These are phyloP conservation scores for Drosophila gunungcola DNA, from an alignment of 1,140 invertebrate genomes.

Conservation along the genomic window DNA sequence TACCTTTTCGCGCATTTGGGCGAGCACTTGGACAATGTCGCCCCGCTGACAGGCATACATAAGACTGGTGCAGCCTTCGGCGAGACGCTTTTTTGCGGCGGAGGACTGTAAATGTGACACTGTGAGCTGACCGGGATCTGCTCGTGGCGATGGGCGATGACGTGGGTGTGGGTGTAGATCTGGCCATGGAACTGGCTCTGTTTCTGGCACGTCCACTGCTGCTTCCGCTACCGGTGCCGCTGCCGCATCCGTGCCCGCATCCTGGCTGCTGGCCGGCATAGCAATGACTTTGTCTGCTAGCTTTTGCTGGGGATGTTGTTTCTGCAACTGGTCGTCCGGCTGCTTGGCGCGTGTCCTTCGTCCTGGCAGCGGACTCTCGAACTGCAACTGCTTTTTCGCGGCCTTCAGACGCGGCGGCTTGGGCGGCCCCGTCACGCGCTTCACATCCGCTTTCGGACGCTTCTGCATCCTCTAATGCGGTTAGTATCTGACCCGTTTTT, in stretches of 20 bases:
- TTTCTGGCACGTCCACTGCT: slow-evolving; percentile 51
- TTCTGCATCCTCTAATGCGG: slow-evolving; percentile 60
- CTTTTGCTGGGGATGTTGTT: slow-evolving; percentile 4
- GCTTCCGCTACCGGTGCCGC: slow-evolving; percentile 39
- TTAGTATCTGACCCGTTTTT: slow-evolving; percentile 38
- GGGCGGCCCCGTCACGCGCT: slow-evolving; percentile 48
- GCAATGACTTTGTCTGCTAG: slow-evolving; percentile 44
- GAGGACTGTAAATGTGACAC: slow-evolving; percentile 22
- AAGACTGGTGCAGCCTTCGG: slow-evolving; percentile 89
- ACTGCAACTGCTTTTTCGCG: slow-evolving; percentile 78
- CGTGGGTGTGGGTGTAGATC: slow-evolving; percentile 1
- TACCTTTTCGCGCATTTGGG: slow-evolving; percentile 85
- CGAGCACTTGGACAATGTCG: slow-evolving; percentile 86
- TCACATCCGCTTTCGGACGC: slow-evolving; percentile 54
- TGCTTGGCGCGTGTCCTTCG: slow-evolving; percentile 51
- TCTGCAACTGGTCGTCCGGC: slow-evolving; percentile 2
- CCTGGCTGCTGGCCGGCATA: slow-evolving; percentile 39
- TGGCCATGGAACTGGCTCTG: slow-evolving; percentile 15
- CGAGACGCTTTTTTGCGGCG: slow-evolving; percentile 79
- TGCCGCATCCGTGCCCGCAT: slow-evolving; percentile 44
- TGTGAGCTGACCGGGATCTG: slow-evolving; percentile 14
- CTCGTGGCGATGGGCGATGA: background rate
- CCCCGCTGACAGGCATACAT: slow-evolving; percentile 96
- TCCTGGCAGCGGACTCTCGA: slow-evolving; percentile 71
- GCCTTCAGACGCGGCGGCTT: slow-evolving; percentile 71